Conservation (phyloP, 2,113 vertebrate genomes). For the Podiceps cristatus region DNA sequence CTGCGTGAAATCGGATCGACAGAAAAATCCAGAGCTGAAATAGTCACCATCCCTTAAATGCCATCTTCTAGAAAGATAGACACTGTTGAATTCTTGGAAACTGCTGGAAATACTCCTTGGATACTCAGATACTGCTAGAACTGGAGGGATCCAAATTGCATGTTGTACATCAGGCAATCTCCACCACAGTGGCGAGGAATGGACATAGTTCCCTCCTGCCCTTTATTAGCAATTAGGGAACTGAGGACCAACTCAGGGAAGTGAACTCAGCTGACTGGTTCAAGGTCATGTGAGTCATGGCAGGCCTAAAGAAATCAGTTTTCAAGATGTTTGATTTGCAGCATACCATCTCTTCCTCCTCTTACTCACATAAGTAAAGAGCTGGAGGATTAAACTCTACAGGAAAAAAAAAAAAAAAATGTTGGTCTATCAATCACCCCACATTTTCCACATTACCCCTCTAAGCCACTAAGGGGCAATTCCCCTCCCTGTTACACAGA, state of each 20-base stretch:
- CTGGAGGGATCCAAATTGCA: not conserved
- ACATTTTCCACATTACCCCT: not conserved
- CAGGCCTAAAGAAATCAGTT: not conserved
- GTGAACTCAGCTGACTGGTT: not conserved
- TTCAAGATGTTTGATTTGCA: not conserved
- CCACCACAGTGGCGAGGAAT: not conserved
- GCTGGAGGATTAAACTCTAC: not conserved
- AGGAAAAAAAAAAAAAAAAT: not conserved
- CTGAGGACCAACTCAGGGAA: not conserved
- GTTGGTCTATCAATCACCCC: not conserved
- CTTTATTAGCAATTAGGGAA: not conserved
- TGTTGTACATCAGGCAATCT: not conserved
- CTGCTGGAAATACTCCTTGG: not conserved
- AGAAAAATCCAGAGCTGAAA: not conserved
- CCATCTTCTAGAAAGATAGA: not conserved
- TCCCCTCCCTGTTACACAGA: not conserved
- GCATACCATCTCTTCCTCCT: not conserved
- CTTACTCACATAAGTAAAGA: not conserved
- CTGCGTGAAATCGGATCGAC: not conserved
- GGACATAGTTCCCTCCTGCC: not conserved
- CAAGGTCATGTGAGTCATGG: not conserved
- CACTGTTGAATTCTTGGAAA: not conserved
- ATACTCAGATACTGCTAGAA: not conserved
- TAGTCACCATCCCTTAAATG: not conserved
- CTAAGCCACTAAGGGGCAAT: not conserved